Percentiles rank a stretch among this genome's conserved stretches.
phyloP scores from a whole-genome alignment of 2,888 invertebrate species.

The Loripinus fragilis region DNA sequence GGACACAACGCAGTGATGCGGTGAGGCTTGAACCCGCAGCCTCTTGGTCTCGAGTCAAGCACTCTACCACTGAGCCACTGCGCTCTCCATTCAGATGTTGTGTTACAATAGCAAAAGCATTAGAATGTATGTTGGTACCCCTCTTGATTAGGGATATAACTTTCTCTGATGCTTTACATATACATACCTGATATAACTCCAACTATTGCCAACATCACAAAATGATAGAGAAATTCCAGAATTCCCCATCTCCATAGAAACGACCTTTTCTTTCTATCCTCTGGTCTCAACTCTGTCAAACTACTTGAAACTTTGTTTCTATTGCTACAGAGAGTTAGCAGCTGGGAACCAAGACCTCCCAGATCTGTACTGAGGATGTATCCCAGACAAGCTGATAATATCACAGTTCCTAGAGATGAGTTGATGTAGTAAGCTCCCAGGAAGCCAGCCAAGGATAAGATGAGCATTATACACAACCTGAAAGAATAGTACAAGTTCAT shows the following conservation, averaged over 20 bases:
- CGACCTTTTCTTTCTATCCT: slow-evolving; percentile 11
- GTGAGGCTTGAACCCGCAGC: too few relatives aligned
- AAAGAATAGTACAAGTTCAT: slow-evolving; percentile 34
- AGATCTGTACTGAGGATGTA: slow-evolving; percentile 80
- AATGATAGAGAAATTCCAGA: slow-evolving; percentile 75
- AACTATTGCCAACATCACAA: slow-evolving; percentile 69
- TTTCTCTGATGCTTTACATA: too few relatives aligned
- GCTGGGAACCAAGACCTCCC: slow-evolving; percentile 71
- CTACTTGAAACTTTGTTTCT: slow-evolving; percentile 68
- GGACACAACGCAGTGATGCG: too few relatives aligned
- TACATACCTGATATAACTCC: slow-evolving; percentile 67
- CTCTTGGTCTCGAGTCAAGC: too few relatives aligned
- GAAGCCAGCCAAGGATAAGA: slow-evolving; percentile 72
- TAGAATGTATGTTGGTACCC: too few relatives aligned
- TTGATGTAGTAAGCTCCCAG: slow-evolving; percentile 75
- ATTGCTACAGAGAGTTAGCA: slow-evolving; percentile 56
- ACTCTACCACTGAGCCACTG: too few relatives aligned
- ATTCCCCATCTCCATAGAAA: slow-evolving; percentile 78
- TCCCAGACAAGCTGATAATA: slow-evolving; percentile 74
- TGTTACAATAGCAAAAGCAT: too few relatives aligned
- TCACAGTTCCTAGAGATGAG: slow-evolving; percentile 68
- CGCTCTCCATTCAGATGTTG: too few relatives aligned
- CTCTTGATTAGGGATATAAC: too few relatives aligned
- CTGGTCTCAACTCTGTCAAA: slow-evolving; percentile 34
- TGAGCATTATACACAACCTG: slow-evolving; percentile 72